phyloP scores from a whole-genome alignment of 1,140 invertebrate species.

The Anastrepha obliqua region DNA sequence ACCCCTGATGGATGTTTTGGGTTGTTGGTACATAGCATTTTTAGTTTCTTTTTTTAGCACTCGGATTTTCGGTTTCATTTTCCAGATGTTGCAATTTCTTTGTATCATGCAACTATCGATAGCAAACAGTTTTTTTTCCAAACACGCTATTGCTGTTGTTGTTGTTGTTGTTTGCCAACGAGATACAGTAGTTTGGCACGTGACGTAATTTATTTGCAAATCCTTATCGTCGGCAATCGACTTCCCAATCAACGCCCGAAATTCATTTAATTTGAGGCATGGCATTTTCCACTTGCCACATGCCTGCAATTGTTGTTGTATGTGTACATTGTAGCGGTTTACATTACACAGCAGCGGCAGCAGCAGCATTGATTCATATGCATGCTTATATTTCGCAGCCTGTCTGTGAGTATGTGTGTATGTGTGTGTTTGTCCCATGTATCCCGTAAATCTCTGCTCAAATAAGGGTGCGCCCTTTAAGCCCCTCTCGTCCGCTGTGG shows the following conservation, averaged over 20 bases:
- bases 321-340: conserved; percentile 14
- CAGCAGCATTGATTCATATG: neutral
- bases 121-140: too few relatives aligned
- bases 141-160: neutral
- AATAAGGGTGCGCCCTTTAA: neutral
- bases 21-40: neutral
- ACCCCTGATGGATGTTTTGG: neutral
- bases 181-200: neutral
- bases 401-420: neutral
- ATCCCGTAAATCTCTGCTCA: neutral
- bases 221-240: neutral
- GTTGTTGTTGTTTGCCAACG: neutral
- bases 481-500: conserved; percentile 59
- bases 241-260: neutral
- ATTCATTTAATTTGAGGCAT: conserved; percentile 48
- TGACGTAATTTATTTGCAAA: conserved; percentile 16
- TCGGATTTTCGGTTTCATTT: conserved; percentile 3
- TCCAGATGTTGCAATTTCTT: conserved; percentile 47
- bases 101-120: neutral
- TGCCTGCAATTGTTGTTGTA: neutral
- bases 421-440: neutral
- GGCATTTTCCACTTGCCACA: neutral
- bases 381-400: too few relatives aligned
- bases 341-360: neutral
- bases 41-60: neutral